Evolutionary conservation across 2,113 vertebrate species (phyloP).

Genomic region (Promerops cafer): DNA sequence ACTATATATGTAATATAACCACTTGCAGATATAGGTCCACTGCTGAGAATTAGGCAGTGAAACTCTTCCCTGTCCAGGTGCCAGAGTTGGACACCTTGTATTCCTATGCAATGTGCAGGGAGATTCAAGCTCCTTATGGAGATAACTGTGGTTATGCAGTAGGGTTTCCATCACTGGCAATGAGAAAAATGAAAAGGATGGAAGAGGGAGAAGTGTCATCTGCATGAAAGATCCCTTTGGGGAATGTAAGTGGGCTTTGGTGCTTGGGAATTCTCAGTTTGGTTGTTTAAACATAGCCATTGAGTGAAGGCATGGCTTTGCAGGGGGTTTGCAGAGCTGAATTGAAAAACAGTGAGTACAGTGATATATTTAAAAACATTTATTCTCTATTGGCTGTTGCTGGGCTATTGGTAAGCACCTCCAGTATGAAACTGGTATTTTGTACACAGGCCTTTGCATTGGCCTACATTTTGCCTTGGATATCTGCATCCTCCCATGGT

Average conservation of each 20-base stretch:
- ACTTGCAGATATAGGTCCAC: not conserved
- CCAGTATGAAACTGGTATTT: not conserved
- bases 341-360: not conserved
- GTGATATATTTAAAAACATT: not conserved
- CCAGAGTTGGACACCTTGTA: not conserved
- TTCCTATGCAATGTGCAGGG: not conserved
- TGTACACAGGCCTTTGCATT: not conserved
- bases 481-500: not conserved
- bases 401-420: not conserved
- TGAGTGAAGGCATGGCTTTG: not conserved
- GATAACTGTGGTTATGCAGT: not conserved
- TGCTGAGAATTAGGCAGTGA: not conserved
- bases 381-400: not conserved
- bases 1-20: not conserved
- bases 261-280: not conserved
- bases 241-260: not conserved
- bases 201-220: not conserved
- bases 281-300: not conserved
- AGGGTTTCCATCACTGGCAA: not conserved
- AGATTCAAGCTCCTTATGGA: not conserved
- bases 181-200: not conserved
- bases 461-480: not conserved
- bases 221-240: not conserved
- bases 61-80: not conserved
- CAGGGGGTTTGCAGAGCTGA: not conserved